Base-by-base conservation (phyloP, 2,797 vertebrate genomes). In the Paguma larvata region DNA sequence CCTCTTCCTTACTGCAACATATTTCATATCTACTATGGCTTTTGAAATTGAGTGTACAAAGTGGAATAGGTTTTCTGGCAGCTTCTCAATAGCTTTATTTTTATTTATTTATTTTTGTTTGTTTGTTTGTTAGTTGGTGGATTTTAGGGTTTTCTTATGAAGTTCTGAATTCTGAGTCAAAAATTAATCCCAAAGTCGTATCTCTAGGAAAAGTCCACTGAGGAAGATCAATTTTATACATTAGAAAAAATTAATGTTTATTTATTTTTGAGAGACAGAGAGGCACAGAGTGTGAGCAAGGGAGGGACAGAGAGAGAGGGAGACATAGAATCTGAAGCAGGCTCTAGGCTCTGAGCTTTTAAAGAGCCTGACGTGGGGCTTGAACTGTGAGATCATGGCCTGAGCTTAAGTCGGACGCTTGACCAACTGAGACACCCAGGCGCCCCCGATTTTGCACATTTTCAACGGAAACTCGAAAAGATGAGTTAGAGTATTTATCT, bases 101-200 rank as follows among this genome's bases (percentile, higher is more conserved):
- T 16, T 5, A 53, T 53, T 53, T 53, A 11, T 9, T 67, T 88
- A 59, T 70, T 18, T 41, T 53, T 77, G 15, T 15, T 51, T 9
- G 12, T 12, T 48, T 15, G 16, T 18, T 53, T 1, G 15, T 62
- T 6, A 12, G 10, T 23, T 38, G 32, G 44, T 46, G 46, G 70
- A 95, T 88, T 96, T 97, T 92, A 90, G 30, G 94, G 87, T 85
- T 88, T 93, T 84, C 77, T 93, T 38, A 95, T 0, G 12, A 95
- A 53, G 56, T 92, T 94, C 59, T 94, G 65, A 97, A 96, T 91
- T 84, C 32, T 15, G 72, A 86, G 78, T 72, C 56, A 96, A 89
- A 94, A 94, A 65, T 85, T 90, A 96, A 97, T 97, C 46, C 73
- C n/a, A 56, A 94, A 87, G 38, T 86, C 51, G 15, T 88, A 90